Percentiles rank a stretch among this genome's conserved stretches.
Evolutionary conservation across 1,140 invertebrate species (phyloP).

Genomic region (Steinernema feltiae): DNA sequence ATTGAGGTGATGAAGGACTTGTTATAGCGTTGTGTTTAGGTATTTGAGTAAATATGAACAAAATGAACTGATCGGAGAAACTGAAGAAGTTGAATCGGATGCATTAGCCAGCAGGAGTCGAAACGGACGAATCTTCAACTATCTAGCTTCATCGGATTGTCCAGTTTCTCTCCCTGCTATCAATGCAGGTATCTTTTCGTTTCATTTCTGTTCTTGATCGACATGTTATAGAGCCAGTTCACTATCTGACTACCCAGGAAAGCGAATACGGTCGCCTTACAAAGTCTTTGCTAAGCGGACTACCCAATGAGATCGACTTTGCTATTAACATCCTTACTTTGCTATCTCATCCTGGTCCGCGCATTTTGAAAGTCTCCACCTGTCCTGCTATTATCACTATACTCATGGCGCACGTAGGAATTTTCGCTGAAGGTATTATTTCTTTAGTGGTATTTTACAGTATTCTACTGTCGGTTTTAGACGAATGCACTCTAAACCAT

Average conservation of each 20-base stretch:
- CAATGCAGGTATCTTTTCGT: conserved; percentile 20
- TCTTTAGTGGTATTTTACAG: too few species aligned
- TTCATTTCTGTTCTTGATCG: not conserved
- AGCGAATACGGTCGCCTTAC: conserved; percentile 74
- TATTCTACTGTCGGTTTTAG: conserved; percentile 28
- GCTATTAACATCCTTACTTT: conserved; percentile 92
- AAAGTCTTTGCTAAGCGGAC: conserved; percentile 79
- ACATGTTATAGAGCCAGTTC: conserved; percentile 15
- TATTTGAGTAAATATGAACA: conserved; percentile 53
- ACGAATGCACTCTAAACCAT: conserved; percentile 42
- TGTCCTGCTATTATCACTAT: conserved; percentile 78
- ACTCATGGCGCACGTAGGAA: conserved; percentile 81
- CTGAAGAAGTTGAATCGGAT: conserved; percentile 50
- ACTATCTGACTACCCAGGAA: conserved; percentile 18
- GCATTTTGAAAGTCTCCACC: conserved; percentile 74
- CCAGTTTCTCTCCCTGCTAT: conserved; percentile 29
- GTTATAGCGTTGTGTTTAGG: not conserved
- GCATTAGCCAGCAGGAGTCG: conserved; percentile 32
- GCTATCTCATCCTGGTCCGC: conserved; percentile 83
- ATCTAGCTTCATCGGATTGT: conserved; percentile 37
- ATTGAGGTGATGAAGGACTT: too few species aligned
- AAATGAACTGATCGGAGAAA: conserved; percentile 42
- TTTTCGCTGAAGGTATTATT: conserved; percentile 80
- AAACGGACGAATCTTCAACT: conserved; percentile 23
- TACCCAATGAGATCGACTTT: conserved; percentile 97